These are phyloP conservation scores for Ctenochaetus hawaiiensis DNA, from an alignment of 2,797 vertebrate genomes.

Conservation along the genomic window DNA sequence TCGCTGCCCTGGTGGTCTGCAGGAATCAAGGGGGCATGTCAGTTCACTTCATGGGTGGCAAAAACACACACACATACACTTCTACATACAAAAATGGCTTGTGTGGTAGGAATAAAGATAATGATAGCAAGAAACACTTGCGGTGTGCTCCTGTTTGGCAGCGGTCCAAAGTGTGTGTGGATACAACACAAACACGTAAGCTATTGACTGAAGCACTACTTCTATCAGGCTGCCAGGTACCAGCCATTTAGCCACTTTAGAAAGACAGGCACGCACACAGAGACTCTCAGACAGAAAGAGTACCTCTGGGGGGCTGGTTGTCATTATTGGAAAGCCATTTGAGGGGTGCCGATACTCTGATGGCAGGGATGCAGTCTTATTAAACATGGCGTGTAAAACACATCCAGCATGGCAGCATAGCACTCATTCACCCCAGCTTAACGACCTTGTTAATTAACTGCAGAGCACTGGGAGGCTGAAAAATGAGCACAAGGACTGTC, in stretches of 20 bases:
- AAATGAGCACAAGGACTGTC: slow-evolving; percentile 57
- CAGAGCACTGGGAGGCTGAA: slow-evolving; percentile 52
- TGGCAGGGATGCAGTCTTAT: slow-evolving; percentile 63
- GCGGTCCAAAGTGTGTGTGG: slow-evolving; percentile 24
- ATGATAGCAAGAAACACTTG: slow-evolving; percentile 50
- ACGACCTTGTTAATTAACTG: slow-evolving; percentile 74
- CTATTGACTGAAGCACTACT: slow-evolving; percentile 47
- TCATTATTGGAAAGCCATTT: slow-evolving; percentile 81
- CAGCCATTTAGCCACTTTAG: slow-evolving; percentile 42
- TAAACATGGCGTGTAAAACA: slow-evolving; percentile 70
- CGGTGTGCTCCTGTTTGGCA: slow-evolving; percentile 36
- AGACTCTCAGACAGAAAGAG: background rate
- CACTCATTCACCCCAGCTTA: slow-evolving; percentile 53
- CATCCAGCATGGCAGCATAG: slow-evolving; percentile 48
- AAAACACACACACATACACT: slow-evolving; percentile 45
- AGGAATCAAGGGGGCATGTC: slow-evolving; percentile 65
- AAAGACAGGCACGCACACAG: slow-evolving; percentile 22
- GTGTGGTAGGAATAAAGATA: slow-evolving; percentile 47
- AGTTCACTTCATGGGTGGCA: slow-evolving; percentile 79
- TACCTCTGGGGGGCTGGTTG: slow-evolving; percentile 55
- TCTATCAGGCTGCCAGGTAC: slow-evolving; percentile 34
- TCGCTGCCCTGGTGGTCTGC: slow-evolving; percentile 81
- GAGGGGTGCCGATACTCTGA: slow-evolving; percentile 67
- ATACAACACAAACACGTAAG: slow-evolving; percentile 24
- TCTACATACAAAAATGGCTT: slow-evolving; percentile 15